Percentiles rank a stretch among this genome's conserved stretches.
Conservation (phyloP, 2,888 invertebrate species). For the Calameuta idolon region DNA sequence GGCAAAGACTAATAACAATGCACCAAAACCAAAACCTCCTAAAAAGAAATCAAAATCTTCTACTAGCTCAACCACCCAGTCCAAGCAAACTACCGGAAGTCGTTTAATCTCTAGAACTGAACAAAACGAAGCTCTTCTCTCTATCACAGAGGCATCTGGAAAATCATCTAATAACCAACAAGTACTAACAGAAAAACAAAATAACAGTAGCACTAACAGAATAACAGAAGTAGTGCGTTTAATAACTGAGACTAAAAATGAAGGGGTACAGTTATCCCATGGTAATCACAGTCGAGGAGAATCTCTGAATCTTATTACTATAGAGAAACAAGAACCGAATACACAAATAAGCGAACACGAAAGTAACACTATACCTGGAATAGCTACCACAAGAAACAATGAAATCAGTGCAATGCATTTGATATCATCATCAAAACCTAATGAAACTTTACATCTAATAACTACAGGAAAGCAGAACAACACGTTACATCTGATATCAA, state of each 20-base stretch:
- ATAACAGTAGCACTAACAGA: constrained; percentile 35
- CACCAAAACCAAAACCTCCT: constrained; percentile 41
- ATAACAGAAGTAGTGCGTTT: constrained; percentile 37
- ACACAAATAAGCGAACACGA: constrained; percentile 6
- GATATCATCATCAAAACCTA: constrained; percentile 44
- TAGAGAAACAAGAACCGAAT: constrained; percentile 8
- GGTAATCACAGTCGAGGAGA: constrained; percentile 4
- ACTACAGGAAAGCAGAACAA: constrained; percentile 37
- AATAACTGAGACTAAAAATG: constrained; percentile 37
- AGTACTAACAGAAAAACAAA: constrained; percentile 32
- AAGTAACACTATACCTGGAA: constrained; percentile 24
- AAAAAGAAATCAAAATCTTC: constrained; percentile 38
- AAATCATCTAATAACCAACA: constrained; percentile 35
- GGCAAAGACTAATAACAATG: constrained; percentile 53
- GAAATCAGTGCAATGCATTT: constrained; percentile 48
- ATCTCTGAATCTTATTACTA: constrained; percentile 1
- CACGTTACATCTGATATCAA: constrained; percentile 58
- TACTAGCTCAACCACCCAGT: constrained; percentile 17
- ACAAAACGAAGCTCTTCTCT: constrained; percentile 46
- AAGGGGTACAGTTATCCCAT: constrained; percentile 27
- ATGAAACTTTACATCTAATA: constrained; percentile 35
- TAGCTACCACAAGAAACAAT: constrained; percentile 29
- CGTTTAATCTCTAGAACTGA: constrained; percentile 36
- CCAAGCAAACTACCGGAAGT: constrained; percentile 24
- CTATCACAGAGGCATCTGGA: constrained; percentile 39